Evolutionary conservation across 2,113 vertebrate species (phyloP).

Genomic region (Nansenia antarctica): DNA sequence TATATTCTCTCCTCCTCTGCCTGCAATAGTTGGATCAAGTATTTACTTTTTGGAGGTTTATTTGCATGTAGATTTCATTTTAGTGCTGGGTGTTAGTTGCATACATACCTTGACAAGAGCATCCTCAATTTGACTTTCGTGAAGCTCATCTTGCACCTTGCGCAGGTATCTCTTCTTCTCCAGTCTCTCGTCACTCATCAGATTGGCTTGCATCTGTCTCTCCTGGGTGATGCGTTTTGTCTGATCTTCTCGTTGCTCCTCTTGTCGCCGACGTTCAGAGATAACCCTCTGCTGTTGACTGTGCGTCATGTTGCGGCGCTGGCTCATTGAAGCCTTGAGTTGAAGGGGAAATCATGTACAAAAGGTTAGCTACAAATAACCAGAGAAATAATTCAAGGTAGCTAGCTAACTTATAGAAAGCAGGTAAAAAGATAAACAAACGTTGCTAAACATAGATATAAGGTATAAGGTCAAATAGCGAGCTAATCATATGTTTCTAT

Average conservation of each 20-base stretch:
- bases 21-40: conserved; percentile 62
- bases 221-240: conserved; percentile 52
- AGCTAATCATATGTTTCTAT: no score
- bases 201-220: conserved; percentile 44
- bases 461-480: no score
- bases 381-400: not conserved
- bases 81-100: not conserved
- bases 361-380: not conserved
- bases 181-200: conserved; percentile 64
- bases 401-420: not conserved
- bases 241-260: conserved; percentile 56
- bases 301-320: conserved; percentile 42
- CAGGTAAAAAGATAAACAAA: not conserved
- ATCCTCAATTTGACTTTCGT: conserved; percentile 75
- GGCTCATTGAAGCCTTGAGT: conserved; percentile 31
- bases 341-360: not conserved
- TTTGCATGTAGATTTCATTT: not conserved
- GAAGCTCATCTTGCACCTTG: conserved; percentile 71
- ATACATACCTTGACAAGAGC: conserved; percentile 71
- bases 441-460: no score
- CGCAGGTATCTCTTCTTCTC: conserved; percentile 68
- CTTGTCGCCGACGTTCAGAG: conserved; percentile 41
- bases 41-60: not conserved
- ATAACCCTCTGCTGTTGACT: conserved; percentile 47
- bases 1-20: conserved; percentile 73